phyloP scores from a whole-genome alignment of 2,888 invertebrate genomes.

The Argyresthia goedartella region DNA sequence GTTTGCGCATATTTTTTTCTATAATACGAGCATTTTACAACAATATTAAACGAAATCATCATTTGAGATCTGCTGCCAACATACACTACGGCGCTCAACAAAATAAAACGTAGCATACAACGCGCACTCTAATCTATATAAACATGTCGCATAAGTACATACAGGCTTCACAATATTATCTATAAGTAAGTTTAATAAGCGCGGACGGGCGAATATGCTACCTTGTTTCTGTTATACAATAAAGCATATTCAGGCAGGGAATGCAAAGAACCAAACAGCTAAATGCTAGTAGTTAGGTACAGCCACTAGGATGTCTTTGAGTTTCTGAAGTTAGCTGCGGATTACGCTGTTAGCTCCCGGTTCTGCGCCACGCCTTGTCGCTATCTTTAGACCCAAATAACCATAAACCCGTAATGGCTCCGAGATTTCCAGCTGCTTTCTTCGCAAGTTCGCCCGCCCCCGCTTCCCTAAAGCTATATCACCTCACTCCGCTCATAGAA shows the following conservation, averaged over 20 bases:
- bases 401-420: neutral
- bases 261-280: too few relatives aligned
- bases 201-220: neutral
- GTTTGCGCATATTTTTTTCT: slow-evolving; percentile 68
- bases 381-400: too few relatives aligned
- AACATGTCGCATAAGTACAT: slow-evolving; percentile 71
- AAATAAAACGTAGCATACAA: slow-evolving; percentile 44
- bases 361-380: too few relatives aligned
- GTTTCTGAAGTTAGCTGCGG: too few relatives aligned
- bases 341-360: too few relatives aligned
- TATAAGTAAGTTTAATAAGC: slow-evolving; percentile 27
- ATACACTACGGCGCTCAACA: slow-evolving; percentile 71
- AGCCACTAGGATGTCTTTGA: too few relatives aligned
- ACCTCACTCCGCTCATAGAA: slow-evolving; percentile 46
- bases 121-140: slow-evolving; percentile 70
- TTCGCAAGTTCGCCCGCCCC: neutral
- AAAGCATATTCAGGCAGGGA: too few relatives aligned
- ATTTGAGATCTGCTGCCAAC: slow-evolving; percentile 71
- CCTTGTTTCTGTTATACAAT: too few relatives aligned
- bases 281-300: too few relatives aligned
- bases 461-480: slow-evolving; percentile 60
- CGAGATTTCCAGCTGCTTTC: neutral
- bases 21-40: slow-evolving; percentile 72
- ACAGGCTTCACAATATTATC: slow-evolving; percentile 65
- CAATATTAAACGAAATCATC: slow-evolving; percentile 70